These are phyloP conservation scores for Drosophila niveifrons DNA, from an alignment of 2,888 invertebrate genomes.

Conservation along the genomic window DNA sequence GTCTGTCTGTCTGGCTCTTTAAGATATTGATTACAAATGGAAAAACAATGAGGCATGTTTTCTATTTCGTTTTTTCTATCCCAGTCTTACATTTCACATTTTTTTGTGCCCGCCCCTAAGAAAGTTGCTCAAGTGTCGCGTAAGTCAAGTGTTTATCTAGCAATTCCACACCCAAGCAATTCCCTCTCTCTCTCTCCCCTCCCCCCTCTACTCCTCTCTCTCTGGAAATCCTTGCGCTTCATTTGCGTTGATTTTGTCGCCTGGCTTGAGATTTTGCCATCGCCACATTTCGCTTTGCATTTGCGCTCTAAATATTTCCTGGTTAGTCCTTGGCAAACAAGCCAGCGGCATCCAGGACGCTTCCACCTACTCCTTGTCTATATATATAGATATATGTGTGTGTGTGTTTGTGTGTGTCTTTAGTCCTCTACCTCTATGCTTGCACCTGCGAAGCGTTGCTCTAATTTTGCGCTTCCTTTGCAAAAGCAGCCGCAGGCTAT, in stretches of 20 bases:
- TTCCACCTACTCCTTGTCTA: constrained; percentile 1
- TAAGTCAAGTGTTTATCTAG: constrained; percentile 59
- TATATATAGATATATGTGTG: too few relatives aligned
- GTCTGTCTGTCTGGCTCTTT: background rate
- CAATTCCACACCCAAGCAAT: constrained; percentile 39
- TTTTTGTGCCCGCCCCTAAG: background rate
- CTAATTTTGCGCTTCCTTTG: constrained; percentile 74
- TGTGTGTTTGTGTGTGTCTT: background rate
- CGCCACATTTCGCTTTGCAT: constrained; percentile 38
- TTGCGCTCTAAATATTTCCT: constrained; percentile 72
- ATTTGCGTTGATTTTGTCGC: constrained; percentile 77
- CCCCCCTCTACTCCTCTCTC: too few relatives aligned
- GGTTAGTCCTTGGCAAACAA: constrained; percentile 70
- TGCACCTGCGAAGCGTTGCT: constrained; percentile 48
- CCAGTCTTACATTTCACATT: background rate
- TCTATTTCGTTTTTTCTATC: constrained; percentile 1
- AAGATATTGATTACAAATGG: constrained; percentile 74
- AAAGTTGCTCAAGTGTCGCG: constrained; percentile 34
- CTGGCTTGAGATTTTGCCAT: constrained; percentile 29
- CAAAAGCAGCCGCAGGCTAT: constrained; percentile 66
- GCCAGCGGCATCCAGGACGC: constrained; percentile 42
- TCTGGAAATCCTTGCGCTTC: constrained; percentile 65
- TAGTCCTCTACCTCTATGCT: constrained; percentile 32
- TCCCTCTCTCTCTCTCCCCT: too few relatives aligned
- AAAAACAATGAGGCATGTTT: constrained; percentile 61